These are phyloP conservation scores for Temnothorax unifasciatus DNA, from an alignment of 2,888 invertebrate genomes.

Conservation along the genomic window DNA sequence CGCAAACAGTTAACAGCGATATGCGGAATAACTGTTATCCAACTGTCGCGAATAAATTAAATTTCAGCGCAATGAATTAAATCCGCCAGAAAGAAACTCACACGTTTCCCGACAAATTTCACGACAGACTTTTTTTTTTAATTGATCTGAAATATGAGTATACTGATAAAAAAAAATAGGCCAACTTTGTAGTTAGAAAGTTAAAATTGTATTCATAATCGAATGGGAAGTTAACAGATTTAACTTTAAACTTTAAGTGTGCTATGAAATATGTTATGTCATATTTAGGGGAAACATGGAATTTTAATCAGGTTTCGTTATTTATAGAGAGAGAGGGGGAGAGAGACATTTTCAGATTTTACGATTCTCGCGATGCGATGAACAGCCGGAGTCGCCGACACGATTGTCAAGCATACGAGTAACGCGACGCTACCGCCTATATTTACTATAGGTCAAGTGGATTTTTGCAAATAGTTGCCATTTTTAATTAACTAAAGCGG, in stretches of 20 bases:
- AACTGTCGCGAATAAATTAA: conserved; percentile 23
- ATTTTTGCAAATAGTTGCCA: conserved; percentile 41
- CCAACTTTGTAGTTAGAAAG: background rate
- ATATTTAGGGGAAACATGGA: background rate
- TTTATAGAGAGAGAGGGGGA: background rate
- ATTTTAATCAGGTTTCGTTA: background rate
- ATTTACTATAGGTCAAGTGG: conserved; percentile 54
- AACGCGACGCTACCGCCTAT: conserved; percentile 21
- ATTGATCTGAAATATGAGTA: background rate
- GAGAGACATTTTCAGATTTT: background rate
- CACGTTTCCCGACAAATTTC: background rate
- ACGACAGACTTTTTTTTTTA: background rate
- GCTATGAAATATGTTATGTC: background rate
- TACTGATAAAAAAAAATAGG: background rate
- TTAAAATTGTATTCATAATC: background rate
- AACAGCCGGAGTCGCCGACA: conserved; percentile 3
- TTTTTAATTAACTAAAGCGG: conserved; percentile 56
- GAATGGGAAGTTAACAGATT: background rate
- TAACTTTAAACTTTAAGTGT: background rate
- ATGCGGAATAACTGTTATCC: conserved; percentile 19
- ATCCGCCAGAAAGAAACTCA: background rate
- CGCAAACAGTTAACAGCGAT: conserved; percentile 21
- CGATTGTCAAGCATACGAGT: conserved; percentile 5
- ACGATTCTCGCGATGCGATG: background rate
- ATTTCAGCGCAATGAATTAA: background rate